These are phyloP conservation scores for Neogobius melanostomus DNA, from an alignment of 2,113 vertebrate species.

Conservation along the genomic window DNA sequence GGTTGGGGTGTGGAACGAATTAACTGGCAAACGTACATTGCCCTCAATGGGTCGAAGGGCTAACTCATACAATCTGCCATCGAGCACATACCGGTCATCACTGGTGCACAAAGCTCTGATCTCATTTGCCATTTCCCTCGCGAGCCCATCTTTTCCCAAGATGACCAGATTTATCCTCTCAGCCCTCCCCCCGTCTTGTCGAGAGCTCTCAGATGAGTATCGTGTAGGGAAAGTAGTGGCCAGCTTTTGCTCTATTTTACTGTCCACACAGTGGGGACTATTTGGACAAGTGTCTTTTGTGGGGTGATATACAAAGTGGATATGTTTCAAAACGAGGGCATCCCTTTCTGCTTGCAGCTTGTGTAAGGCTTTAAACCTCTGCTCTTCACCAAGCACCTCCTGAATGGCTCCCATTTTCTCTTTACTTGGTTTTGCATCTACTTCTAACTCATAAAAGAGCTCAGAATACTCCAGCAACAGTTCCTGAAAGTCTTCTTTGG, in stretches of 20 bases:
- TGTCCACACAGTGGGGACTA: slow-evolving; percentile 86
- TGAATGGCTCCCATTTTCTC: slow-evolving; percentile 99
- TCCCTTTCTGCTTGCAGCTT: slow-evolving; percentile 96
- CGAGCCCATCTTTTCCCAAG: slow-evolving; percentile 92
- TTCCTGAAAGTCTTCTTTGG: slow-evolving; percentile 98
- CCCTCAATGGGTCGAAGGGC: slow-evolving; percentile 92
- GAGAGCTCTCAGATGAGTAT: slow-evolving; percentile 78
- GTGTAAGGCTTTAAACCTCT: slow-evolving; percentile 91
- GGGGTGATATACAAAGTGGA: slow-evolving; percentile 97
- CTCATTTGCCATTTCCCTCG: slow-evolving; percentile 93
- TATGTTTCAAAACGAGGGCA: slow-evolving; percentile 95
- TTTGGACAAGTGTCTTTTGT: slow-evolving; percentile 95
- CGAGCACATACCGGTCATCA: slow-evolving; percentile 90
- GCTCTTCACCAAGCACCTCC: slow-evolving; percentile 92
- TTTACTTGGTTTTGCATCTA: slow-evolving; percentile 97
- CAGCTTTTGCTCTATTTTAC: slow-evolving; percentile 89
- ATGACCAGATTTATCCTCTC: slow-evolving; percentile 94
- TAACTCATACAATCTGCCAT: slow-evolving; percentile 93
- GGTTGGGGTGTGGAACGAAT: slow-evolving; percentile 93
- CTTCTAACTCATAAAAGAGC: slow-evolving; percentile 94
- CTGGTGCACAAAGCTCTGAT: slow-evolving; percentile 92
- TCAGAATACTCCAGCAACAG: slow-evolving; percentile 95
- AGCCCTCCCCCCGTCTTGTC: slow-evolving; percentile 76
- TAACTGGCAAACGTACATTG: slow-evolving; percentile 93
- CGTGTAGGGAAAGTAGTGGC: slow-evolving; percentile 80